A percentile compares a stretch with the other conserved stretches of the same genome.
Evolutionary conservation across 2,888 invertebrate species (phyloP).

Genomic region (Microplitis manilae): DNA sequence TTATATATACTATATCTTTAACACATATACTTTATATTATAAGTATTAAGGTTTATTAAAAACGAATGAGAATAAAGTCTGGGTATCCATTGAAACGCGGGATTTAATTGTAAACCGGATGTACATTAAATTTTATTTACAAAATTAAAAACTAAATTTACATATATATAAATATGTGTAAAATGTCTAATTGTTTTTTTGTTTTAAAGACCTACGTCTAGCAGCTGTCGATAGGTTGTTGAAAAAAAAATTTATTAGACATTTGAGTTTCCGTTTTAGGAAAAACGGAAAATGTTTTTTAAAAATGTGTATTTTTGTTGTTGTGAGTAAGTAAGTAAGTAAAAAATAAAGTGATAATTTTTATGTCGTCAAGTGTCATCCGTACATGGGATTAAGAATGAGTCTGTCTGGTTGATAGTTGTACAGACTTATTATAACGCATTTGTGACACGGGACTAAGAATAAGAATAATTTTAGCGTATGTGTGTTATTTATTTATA

Average conservation of each 20-base stretch:
- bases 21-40: too few species aligned
- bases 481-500: neutral
- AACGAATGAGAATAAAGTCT: neutral
- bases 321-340: neutral
- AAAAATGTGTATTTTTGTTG: neutral
- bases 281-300: neutral
- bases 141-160: neutral
- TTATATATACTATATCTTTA: neutral
- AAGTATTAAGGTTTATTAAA: neutral
- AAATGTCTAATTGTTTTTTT: too few species aligned
- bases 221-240: conserved; percentile 59
- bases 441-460: conserved; percentile 19
- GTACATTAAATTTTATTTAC: conserved; percentile 6
- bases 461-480: neutral
- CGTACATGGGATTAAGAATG: conserved; percentile 42
- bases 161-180: neutral
- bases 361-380: conserved; percentile 1
- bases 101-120: neutral
- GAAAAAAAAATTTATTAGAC: conserved; percentile 1
- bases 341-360: conserved; percentile 17
- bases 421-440: conserved; percentile 53
- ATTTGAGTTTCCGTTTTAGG: conserved; percentile 52
- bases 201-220: conserved; percentile 10
- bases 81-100: too few species aligned
- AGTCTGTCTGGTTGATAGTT: conserved; percentile 51